Percentiles rank a stretch among this genome's conserved stretches.
Conservation (phyloP, 2,888 invertebrate species). For the Sussaba pulchella region DNA sequence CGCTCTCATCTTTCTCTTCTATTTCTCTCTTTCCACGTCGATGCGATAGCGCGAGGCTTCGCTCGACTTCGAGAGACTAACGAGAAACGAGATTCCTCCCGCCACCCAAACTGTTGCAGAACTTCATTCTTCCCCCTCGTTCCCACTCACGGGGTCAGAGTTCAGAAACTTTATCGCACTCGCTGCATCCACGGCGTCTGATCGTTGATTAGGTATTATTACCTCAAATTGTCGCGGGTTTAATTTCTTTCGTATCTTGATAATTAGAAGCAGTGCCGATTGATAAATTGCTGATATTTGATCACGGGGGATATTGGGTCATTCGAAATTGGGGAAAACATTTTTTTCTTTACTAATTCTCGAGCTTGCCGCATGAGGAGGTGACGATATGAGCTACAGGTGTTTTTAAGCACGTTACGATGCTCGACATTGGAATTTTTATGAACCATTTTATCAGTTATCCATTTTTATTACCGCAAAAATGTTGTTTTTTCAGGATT, state of each 20-base stretch:
- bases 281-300: neutral
- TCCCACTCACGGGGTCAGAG: constrained; percentile 58
- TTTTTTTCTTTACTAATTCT: too few relatives aligned
- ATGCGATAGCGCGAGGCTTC: constrained; percentile 69
- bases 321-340: too few relatives aligned
- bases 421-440: too few relatives aligned
- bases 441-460: too few relatives aligned
- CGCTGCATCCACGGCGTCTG: constrained; percentile 26
- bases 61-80: constrained; percentile 73
- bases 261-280: neutral
- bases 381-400: too few relatives aligned
- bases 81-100: constrained; percentile 79
- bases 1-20: constrained; percentile 40
- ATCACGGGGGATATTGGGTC: neutral
- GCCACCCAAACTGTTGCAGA: constrained; percentile 78
- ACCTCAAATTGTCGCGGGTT: neutral
- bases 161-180: constrained; percentile 56
- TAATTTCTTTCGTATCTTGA: neutral
- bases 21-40: constrained; percentile 63
- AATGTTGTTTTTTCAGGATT: too few relatives aligned
- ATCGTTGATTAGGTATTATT: constrained; percentile 18
- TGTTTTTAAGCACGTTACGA: too few relatives aligned
- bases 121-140: constrained; percentile 35
- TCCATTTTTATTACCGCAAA: too few relatives aligned
- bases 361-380: too few relatives aligned